phyloP scores from a whole-genome alignment of 2,797 vertebrate species.

The Stomatorhinus walkeri region DNA sequence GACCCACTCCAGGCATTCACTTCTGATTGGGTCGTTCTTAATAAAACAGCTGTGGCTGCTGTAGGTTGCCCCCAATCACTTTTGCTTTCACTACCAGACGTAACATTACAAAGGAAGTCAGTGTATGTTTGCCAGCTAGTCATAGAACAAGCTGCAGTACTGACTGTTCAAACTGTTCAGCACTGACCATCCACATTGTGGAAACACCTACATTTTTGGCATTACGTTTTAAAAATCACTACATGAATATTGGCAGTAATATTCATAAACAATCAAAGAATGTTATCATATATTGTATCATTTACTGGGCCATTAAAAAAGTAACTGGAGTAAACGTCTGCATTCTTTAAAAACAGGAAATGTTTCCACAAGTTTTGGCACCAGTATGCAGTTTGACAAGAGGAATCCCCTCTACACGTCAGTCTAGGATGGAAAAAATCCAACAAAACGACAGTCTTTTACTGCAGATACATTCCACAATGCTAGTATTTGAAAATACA shows the following conservation, averaged over 20 bases:
- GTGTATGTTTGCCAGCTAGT: neutral
- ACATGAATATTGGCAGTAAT: neutral
- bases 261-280: neutral
- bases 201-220: neutral
- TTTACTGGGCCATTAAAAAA: neutral
- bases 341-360: neutral
- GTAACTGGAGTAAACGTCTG: neutral
- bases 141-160: neutral
- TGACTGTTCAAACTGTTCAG: neutral
- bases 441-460: neutral
- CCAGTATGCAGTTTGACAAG: neutral
- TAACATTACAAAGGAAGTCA: neutral
- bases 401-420: neutral
- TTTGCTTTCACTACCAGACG: neutral
- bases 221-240: neutral
- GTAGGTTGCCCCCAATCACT: neutral
- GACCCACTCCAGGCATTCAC: neutral
- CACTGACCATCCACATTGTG: neutral
- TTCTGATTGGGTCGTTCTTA: neutral
- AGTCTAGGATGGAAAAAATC: neutral
- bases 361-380: neutral
- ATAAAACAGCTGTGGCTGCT: neutral
- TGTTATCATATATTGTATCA: neutral
- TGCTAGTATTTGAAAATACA: neutral
- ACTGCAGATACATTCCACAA: neutral